Evolutionary conservation across 1,140 invertebrate species (phyloP), one percentile per base, ranked within the genome.

Genomic region (Lasaia peninsularis): DNA sequence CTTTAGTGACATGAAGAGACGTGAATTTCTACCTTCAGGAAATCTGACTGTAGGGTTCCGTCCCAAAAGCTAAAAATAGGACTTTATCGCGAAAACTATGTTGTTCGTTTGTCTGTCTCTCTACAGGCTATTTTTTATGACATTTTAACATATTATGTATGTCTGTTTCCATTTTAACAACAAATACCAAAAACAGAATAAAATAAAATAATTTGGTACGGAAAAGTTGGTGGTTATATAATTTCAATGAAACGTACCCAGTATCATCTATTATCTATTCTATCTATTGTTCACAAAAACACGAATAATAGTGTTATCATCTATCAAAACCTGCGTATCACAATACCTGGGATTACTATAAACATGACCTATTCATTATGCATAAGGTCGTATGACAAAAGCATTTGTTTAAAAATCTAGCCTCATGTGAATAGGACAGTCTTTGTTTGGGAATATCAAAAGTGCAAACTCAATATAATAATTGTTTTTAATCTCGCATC

Each of bases 371-470:
- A 66, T 62, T 65, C 61, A 55, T 28, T 31, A 40, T 50, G 21
- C 20, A 32, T 58, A 60, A 64, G 62, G 62, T 57, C 62, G 53
- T 14, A 34, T 31, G 52, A 55, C 52, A 49, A 56, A 56, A 40
- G 52, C 58, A 35, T 54, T 64, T 64, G 62, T 66, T 66, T 58
- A 52, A 60, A 62, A 56, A 59, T 32, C 57, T 53, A 60, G 58
- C 10, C 44, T 56, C 52, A 56, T 56, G 60, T 62, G 60, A 65
- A 65, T 58, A 58, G 40, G 40, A 20, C 40, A 48, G 40, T 7
- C 53, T 48, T 63, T 65, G 56, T 55, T 59, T 59, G 32, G 51
- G 49, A 28, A 48, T 48, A 52, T 58, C 63, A 40, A 65, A 65
- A 65, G 59, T 58, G 40, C 40, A 8, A 9, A 16, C 18, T 65